Conservation (phyloP, 2,888 invertebrate species). For the Eugnorisma glareosa region DNA sequence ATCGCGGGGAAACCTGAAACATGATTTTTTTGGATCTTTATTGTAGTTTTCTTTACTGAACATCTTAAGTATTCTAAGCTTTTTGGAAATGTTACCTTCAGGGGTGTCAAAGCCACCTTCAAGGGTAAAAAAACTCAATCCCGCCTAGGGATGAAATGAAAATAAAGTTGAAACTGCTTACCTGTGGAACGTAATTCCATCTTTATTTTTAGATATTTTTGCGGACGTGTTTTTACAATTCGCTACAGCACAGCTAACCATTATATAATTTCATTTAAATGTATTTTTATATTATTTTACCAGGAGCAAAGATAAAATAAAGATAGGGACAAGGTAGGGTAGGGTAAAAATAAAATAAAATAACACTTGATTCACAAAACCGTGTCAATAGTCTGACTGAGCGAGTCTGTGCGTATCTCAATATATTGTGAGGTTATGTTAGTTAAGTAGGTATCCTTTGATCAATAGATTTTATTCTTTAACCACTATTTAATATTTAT, state of each 20-base stretch:
- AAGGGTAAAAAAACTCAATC: not conserved
- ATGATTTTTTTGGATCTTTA: not conserved
- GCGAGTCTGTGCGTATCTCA: not conserved
- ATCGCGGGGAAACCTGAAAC: slow-evolving; percentile 81
- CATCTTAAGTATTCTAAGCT: not conserved
- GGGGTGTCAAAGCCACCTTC: not conserved
- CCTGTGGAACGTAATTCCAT: slow-evolving; percentile 87
- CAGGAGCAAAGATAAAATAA: not conserved
- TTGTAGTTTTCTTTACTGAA: not conserved
- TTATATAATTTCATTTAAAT: slow-evolving; percentile 57
- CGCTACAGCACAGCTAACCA: slow-evolving; percentile 84
- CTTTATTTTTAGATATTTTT: slow-evolving; percentile 82
- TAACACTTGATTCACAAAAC: not conserved
- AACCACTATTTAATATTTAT: not conserved
- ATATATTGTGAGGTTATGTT: not conserved
- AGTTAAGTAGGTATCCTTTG: not conserved
- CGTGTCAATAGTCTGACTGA: not conserved
- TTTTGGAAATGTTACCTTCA: not conserved
- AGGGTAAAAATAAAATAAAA: not conserved
- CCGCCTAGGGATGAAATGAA: not conserved
- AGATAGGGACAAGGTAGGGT: too few species aligned
- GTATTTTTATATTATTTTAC: not conserved
- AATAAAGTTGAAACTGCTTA: slow-evolving; percentile 46
- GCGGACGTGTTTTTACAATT: slow-evolving; percentile 83
- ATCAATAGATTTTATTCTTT: not conserved